phyloP scores from a whole-genome alignment of 2,113 vertebrate species.

The Abramis brama region DNA sequence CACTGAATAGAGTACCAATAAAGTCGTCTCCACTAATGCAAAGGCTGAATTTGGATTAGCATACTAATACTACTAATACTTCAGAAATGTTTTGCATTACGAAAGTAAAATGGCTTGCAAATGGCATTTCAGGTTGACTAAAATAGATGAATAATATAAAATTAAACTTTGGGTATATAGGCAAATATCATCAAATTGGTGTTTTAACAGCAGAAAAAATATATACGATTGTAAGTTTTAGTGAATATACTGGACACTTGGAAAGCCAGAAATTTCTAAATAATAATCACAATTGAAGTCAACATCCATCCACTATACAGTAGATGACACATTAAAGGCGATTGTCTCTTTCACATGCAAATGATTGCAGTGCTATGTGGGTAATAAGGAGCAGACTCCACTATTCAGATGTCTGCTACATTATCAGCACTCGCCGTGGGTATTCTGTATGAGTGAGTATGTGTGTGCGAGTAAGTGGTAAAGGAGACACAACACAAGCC shows the following conservation, averaged over 20 bases:
- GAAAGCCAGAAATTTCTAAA: not conserved
- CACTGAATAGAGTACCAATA: not conserved
- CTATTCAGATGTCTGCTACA: conserved; percentile 75
- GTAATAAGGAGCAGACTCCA: conserved; percentile 69
- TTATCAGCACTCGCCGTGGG: conserved; percentile 77
- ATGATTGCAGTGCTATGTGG: conserved; percentile 66
- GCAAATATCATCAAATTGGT: not conserved
- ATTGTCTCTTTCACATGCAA: conserved; percentile 75
- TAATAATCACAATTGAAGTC: conserved; percentile 49
- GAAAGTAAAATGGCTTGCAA: not conserved
- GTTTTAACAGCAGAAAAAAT: not conserved
- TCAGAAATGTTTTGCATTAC: not conserved
- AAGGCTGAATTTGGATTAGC: not conserved
- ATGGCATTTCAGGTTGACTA: not conserved
- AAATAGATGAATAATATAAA: not conserved
- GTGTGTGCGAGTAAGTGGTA: conserved; percentile 19
- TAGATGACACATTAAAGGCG: conserved; percentile 70
- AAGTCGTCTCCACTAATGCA: not conserved
- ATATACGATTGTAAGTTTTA: not conserved
- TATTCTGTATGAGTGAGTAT: conserved; percentile 72
- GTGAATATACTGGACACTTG: not conserved
- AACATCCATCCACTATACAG: conserved; percentile 52
- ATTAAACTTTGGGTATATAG: not conserved
- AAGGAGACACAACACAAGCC: conserved; percentile 36
- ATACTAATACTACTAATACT: not conserved